Evolutionary conservation across 1,140 invertebrate species (phyloP).

Genomic region (Drosophila lowei): DNA sequence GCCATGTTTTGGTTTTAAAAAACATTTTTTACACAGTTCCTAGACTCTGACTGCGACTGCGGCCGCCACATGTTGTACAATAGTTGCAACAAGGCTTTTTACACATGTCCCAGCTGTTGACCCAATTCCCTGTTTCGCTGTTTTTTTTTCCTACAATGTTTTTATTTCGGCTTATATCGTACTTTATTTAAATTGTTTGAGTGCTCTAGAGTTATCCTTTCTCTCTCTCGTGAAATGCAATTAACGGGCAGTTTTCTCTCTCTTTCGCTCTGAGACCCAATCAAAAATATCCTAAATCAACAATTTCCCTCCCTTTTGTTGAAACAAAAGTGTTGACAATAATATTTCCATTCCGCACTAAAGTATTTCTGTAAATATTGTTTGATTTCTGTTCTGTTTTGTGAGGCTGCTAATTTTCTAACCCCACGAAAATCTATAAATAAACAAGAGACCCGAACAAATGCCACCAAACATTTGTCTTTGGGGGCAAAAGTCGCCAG

Average conservation of each 20-base stretch:
- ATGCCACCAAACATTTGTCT: conserved; percentile 51
- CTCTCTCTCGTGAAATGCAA: not conserved
- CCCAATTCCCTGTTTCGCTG: conserved; percentile 59
- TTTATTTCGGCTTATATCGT: not conserved
- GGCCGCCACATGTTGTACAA: conserved; percentile 54
- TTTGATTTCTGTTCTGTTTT: conserved; percentile 66
- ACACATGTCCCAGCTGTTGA: conserved; percentile 66
- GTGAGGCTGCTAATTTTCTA: conserved; percentile 69
- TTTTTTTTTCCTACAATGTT: conserved; percentile 19
- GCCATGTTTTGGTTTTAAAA: conserved; percentile 56
- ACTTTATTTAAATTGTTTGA: conserved; percentile 15
- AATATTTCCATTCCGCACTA: conserved; percentile 54
- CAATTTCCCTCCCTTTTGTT: conserved; percentile 4
- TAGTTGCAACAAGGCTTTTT: conserved; percentile 64
- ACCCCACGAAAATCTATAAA: conserved; percentile 59
- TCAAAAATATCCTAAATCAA: conserved; percentile 65
- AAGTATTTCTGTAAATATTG: conserved; percentile 75
- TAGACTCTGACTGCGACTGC: no score
- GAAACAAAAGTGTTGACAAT: conserved; percentile 57
- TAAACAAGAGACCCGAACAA: conserved; percentile 57
- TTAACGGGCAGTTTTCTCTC: conserved; percentile 5
- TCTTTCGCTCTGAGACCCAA: conserved; percentile 24
- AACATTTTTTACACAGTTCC: conserved; percentile 42
- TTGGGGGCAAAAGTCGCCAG: conserved; percentile 9
- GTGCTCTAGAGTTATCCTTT: no score